Conservation (phyloP, 2,113 vertebrate genomes). For the Oryzias curvinotus region DNA sequence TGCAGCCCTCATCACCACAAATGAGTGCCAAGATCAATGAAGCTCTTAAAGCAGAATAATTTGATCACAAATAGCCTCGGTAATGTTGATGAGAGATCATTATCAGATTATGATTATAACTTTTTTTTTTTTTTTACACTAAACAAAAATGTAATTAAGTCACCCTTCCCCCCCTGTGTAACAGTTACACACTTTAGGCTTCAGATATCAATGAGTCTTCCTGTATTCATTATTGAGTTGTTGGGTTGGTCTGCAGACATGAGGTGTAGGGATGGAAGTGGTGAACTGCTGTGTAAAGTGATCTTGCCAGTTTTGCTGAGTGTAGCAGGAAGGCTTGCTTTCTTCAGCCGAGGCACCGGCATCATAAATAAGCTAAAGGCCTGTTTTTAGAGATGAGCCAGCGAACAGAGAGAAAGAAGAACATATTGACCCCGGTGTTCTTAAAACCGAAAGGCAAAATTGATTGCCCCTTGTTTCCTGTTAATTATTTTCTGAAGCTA, state of each 20-base stretch:
- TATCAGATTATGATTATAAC: conserved; percentile 31
- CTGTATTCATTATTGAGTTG: conserved; percentile 74
- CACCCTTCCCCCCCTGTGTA: conserved; percentile 27
- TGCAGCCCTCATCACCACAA: conserved; percentile 66
- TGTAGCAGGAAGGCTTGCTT: conserved; percentile 49
- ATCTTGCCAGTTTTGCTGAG: conserved; percentile 65
- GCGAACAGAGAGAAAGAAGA: conserved; percentile 57
- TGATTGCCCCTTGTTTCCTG: conserved; percentile 60
- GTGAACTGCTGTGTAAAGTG: conserved; percentile 61
- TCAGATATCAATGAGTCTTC: conserved; percentile 62
- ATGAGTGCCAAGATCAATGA: conserved; percentile 79
- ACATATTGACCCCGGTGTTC: conserved; percentile 69
- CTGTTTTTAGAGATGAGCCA: conserved; percentile 57
- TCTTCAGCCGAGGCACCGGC: conserved; percentile 50
- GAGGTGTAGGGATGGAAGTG: conserved; percentile 51
- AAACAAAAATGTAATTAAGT: conserved; percentile 67
- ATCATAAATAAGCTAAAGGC: conserved; percentile 67
- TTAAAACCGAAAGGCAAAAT: conserved; percentile 58
- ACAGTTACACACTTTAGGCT: conserved; percentile 51
- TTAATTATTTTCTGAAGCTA: conserved; percentile 75
- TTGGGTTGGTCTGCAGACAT: conserved; percentile 46
- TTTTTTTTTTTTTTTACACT: conserved; percentile 10
- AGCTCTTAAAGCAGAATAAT: conserved; percentile 77
- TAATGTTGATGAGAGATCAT: conserved; percentile 69
- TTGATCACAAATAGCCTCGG: conserved; percentile 68